A percentile compares a stretch with the other conserved stretches of the same genome.
Evolutionary conservation across 2,113 vertebrate species (phyloP).

Genomic region (Pseudorhombus dupliciocellatus): DNA sequence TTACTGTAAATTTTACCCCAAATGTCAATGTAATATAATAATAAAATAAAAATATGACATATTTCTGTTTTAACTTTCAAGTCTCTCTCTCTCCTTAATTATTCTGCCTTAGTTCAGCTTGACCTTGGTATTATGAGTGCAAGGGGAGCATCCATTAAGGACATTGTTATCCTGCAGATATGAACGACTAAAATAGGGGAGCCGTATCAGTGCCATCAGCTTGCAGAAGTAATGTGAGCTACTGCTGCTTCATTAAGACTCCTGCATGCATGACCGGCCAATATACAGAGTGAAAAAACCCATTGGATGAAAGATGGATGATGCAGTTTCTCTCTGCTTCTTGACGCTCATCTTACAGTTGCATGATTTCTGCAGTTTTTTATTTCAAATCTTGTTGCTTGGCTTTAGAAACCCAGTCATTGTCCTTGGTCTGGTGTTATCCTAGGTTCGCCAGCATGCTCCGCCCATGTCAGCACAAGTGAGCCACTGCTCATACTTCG

Average conservation of each 20-base stretch:
- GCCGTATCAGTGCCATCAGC: conserved; percentile 28
- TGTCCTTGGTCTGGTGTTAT: background rate
- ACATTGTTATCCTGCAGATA: conserved; percentile 8
- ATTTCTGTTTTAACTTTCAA: background rate
- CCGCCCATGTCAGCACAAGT: conserved; percentile 14
- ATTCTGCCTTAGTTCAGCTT: conserved; percentile 6
- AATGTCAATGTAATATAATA: too few species aligned
- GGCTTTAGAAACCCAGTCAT: background rate
- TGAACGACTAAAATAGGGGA: conserved; percentile 31
- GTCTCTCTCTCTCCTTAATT: background rate
- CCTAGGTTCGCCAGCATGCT: background rate
- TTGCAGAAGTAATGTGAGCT: conserved; percentile 26
- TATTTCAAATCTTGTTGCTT: background rate
- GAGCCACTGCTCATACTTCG: background rate
- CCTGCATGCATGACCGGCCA: conserved; percentile 29
- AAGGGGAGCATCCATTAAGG: conserved; percentile 31
- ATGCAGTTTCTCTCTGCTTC: background rate
- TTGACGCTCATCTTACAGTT: background rate
- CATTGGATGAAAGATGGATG: conserved; percentile 27
- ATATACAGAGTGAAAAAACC: conserved; percentile 22
- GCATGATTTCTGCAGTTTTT: background rate
- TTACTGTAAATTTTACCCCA: too few species aligned
- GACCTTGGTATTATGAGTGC: conserved; percentile 2
- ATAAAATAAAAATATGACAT: too few species aligned
- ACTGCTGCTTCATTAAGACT: conserved; percentile 46